phyloP scores from a whole-genome alignment of 2,888 invertebrate genomes.

The Arctia plantaginis region DNA sequence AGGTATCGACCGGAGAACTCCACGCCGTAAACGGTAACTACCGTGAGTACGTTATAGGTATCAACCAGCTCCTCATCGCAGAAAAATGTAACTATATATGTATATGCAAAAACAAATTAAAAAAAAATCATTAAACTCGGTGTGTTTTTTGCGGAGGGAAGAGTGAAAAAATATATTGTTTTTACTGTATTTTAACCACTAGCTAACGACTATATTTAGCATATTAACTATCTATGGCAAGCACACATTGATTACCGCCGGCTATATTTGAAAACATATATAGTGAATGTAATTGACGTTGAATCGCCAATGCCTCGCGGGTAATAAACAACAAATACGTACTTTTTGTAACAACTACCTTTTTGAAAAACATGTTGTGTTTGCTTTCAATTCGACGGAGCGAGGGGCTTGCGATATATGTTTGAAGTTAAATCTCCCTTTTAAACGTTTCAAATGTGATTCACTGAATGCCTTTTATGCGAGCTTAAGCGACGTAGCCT shows the following conservation, averaged over 20 bases:
- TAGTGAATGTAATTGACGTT: slow-evolving; percentile 48
- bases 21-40: slow-evolving; percentile 57
- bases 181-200: neutral
- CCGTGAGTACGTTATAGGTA: slow-evolving; percentile 38
- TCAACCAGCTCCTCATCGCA: slow-evolving; percentile 26
- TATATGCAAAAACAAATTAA: neutral
- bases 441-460: slow-evolving; percentile 81
- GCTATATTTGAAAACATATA: slow-evolving; percentile 35
- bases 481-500: slow-evolving; percentile 65
- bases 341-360: slow-evolving; percentile 76
- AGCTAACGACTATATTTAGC: neutral
- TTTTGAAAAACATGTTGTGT: slow-evolving; percentile 80
- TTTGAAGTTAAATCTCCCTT: slow-evolving; percentile 85
- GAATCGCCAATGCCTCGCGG: slow-evolving; percentile 58
- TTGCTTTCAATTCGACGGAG: slow-evolving; percentile 79
- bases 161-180: neutral
- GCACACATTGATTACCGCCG: slow-evolving; percentile 15
- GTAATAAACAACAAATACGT: slow-evolving; percentile 72
- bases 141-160: too few species aligned
- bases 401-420: slow-evolving; percentile 75
- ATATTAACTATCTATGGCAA: neutral
- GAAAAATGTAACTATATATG: slow-evolving; percentile 28
- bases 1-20: slow-evolving; percentile 71
- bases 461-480: slow-evolving; percentile 75
- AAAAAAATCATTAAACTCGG: neutral